A percentile compares a stretch with the other conserved stretches of the same genome.
These are phyloP conservation scores for Cirrhinus molitorella DNA, from an alignment of 2,797 vertebrate species.

Conservation along the genomic window DNA sequence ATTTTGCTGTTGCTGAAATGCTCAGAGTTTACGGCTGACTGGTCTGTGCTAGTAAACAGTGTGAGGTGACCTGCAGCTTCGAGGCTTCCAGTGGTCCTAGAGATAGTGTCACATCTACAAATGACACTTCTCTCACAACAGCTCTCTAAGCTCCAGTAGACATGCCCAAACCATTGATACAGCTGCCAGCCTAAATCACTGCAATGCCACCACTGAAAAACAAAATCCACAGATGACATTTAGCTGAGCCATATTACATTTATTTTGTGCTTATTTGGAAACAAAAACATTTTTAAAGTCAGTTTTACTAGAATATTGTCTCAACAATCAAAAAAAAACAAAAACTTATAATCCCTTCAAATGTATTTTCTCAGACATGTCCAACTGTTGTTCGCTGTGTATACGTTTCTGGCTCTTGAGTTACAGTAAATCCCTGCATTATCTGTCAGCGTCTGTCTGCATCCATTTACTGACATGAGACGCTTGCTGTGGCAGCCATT, in stretches of 20 bases:
- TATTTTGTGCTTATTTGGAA: not conserved
- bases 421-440: not conserved
- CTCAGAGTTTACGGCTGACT: not conserved
- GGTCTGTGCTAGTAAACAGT: not conserved
- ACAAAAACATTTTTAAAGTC: not conserved
- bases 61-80: slow-evolving; percentile 1
- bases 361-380: not conserved
- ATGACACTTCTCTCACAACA: slow-evolving; percentile 8
- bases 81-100: not conserved
- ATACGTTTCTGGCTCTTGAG: not conserved
- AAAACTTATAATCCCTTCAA: not conserved
- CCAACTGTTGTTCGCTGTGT: not conserved
- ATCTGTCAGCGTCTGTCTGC: not conserved
- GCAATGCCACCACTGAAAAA: not conserved
- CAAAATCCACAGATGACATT: slow-evolving; percentile 6
- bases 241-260: not conserved
- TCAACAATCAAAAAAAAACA: too few relatives aligned
- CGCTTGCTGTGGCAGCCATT: not conserved
- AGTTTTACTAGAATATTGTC: not conserved
- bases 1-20: not conserved
- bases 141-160: not conserved
- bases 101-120: not conserved
- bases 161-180: not conserved
- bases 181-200: slow-evolving; percentile 3
- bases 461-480: slow-evolving; percentile 22